Percentiles rank a stretch among this genome's conserved stretches.
These are phyloP conservation scores for Branchinecta lynchi DNA, from an alignment of 1,140 invertebrate species.

Conservation along the genomic window DNA sequence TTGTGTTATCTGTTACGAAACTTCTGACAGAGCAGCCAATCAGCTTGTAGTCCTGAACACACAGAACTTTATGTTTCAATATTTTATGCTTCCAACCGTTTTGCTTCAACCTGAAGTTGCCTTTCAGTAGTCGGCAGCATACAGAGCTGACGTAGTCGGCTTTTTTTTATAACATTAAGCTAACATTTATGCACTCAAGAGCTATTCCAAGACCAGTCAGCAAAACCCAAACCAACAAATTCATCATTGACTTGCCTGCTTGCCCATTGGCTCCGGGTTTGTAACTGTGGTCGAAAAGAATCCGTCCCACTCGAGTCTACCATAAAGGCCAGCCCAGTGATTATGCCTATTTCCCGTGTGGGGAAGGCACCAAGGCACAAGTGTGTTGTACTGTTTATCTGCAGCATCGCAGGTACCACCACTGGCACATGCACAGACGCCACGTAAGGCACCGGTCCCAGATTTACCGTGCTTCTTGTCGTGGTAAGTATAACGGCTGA, in stretches of 20 bases:
- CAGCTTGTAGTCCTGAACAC: too few species aligned
- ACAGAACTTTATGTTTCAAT: too few species aligned
- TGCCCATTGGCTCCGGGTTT: constrained; percentile 79
- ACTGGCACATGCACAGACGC: constrained; percentile 59
- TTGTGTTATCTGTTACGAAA: too few species aligned
- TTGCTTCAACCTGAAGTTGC: too few species aligned
- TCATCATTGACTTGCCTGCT: constrained; percentile 42
- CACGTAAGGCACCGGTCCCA: constrained; percentile 42
- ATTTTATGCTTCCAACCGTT: too few species aligned
- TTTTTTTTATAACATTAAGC: too few species aligned
- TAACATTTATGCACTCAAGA: neutral
- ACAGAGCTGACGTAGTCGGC: too few species aligned
- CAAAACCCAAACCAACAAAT: neutral
- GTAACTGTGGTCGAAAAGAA: constrained; percentile 66
- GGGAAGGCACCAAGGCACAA: constrained; percentile 79
- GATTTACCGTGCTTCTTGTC: constrained; percentile 50
- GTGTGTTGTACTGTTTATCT: constrained; percentile 64
- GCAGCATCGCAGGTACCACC: constrained; percentile 46
- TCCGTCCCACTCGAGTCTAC: constrained; percentile 64
- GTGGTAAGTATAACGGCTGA: constrained; percentile 48
- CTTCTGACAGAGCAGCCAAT: too few species aligned
- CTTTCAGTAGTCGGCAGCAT: too few species aligned
- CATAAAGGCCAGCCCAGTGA: constrained; percentile 61
- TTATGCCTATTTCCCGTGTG: constrained; percentile 74
- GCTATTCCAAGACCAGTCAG: neutral